A percentile compares a stretch with the other conserved stretches of the same genome.
Conservation (phyloP, 2,888 invertebrate species). For the Latheticus oryzae region DNA sequence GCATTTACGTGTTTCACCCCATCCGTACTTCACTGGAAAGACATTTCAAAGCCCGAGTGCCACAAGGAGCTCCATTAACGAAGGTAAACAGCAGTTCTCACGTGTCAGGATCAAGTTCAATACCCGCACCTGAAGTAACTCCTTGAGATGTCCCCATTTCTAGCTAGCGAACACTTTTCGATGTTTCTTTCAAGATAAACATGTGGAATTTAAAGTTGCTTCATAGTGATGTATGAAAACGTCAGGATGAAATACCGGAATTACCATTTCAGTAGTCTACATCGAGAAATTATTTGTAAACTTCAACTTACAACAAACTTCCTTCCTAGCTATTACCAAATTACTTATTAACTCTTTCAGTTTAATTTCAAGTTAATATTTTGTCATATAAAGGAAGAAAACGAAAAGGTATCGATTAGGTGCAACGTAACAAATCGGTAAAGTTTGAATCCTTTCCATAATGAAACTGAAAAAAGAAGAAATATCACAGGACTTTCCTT, state of each 20-base stretch:
- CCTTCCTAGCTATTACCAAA: too few species aligned
- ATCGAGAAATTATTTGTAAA: too few species aligned
- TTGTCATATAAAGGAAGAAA: too few species aligned
- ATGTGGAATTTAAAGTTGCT: too few species aligned
- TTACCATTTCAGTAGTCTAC: too few species aligned
- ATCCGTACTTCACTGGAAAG: constrained; percentile 44
- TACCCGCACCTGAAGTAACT: constrained; percentile 44
- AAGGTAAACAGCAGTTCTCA: constrained; percentile 48
- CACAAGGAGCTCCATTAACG: constrained; percentile 49
- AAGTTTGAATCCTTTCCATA: constrained; percentile 52
- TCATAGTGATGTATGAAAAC: too few species aligned
- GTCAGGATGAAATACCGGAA: too few species aligned
- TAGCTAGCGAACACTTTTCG: constrained; percentile 15
- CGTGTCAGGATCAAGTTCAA: constrained; percentile 49
- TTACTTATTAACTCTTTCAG: too few species aligned
- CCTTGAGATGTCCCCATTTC: constrained; percentile 32
- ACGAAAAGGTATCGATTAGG: constrained; percentile 27
- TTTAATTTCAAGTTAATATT: too few species aligned
- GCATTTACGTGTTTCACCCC: constrained; percentile 50
- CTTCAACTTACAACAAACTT: too few species aligned
- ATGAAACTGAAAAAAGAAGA: constrained; percentile 58
- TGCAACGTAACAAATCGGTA: constrained; percentile 34
- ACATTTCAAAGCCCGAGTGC: constrained; percentile 48
- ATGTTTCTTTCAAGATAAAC: constrained; percentile 9
- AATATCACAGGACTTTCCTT: constrained; percentile 58